These are phyloP conservation scores for Pristiophorus japonicus DNA, from an alignment of 2,113 vertebrate genomes.

Conservation along the genomic window DNA sequence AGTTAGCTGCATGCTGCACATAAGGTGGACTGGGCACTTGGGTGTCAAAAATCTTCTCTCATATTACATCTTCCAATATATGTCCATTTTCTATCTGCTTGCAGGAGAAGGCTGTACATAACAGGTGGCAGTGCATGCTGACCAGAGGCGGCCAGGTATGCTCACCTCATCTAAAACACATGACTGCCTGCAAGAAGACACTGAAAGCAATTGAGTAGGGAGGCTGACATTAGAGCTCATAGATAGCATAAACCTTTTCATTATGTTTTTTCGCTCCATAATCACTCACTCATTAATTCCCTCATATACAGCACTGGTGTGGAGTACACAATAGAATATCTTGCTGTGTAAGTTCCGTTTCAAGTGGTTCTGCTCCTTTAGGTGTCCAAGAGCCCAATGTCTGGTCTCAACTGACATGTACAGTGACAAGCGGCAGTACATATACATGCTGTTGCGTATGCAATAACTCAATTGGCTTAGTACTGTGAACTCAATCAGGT, in stretches of 20 bases:
- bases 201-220: not conserved
- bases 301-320: not conserved
- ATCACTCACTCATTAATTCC: not conserved
- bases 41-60: not conserved
- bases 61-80: not conserved
- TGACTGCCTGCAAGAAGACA: not conserved
- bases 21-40: not conserved
- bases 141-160: not conserved
- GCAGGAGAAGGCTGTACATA: not conserved
- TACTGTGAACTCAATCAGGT: no score
- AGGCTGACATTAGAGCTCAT: not conserved
- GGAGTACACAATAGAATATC: not conserved
- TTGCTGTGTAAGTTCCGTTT: not conserved
- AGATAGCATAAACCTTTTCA: not conserved
- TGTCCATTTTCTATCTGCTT: not conserved
- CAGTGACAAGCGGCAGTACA: no score
- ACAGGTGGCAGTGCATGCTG: not conserved
- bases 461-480: no score
- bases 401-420: no score
- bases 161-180: not conserved
- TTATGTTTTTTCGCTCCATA: not conserved
- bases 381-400: no score
- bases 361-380: no score
- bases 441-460: no score
- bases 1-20: not conserved